phyloP scores from a whole-genome alignment of 2,888 invertebrate genomes.

The Apamea sordens region DNA sequence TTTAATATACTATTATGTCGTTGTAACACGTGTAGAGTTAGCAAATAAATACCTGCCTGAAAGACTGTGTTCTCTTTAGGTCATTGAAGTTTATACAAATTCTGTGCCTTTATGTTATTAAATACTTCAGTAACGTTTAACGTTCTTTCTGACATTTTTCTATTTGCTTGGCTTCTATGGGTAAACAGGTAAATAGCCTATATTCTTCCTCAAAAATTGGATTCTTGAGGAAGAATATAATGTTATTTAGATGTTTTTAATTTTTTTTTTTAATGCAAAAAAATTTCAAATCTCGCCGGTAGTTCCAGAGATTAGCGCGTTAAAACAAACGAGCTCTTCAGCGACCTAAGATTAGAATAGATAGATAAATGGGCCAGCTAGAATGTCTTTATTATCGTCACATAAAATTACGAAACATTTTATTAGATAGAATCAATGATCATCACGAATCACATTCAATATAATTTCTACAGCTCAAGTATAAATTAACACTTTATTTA shows the following conservation, averaged over 20 bases:
- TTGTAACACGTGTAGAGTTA: constrained; percentile 24
- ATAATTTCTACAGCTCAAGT: background rate
- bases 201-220: background rate
- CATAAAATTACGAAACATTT: background rate
- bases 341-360: background rate
- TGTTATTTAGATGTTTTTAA: no score
- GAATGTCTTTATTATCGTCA: background rate
- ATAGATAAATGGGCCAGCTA: background rate
- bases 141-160: no score
- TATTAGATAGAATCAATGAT: background rate
- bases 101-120: background rate
- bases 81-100: background rate
- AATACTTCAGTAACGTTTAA: no score
- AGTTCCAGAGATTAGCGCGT: background rate
- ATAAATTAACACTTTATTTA: constrained; percentile 28
- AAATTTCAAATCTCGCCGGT: no score
- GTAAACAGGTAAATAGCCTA: no score
- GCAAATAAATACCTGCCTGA: constrained; percentile 13
- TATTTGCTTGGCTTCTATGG: no score
- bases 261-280: no score
- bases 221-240: no score
- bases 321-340: background rate
- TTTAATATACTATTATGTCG: constrained; percentile 43
- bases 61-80: constrained; percentile 7
- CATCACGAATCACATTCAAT: background rate